These are phyloP conservation scores for Lethrus apterus DNA, from an alignment of 1,140 invertebrate species.

Conservation along the genomic window DNA sequence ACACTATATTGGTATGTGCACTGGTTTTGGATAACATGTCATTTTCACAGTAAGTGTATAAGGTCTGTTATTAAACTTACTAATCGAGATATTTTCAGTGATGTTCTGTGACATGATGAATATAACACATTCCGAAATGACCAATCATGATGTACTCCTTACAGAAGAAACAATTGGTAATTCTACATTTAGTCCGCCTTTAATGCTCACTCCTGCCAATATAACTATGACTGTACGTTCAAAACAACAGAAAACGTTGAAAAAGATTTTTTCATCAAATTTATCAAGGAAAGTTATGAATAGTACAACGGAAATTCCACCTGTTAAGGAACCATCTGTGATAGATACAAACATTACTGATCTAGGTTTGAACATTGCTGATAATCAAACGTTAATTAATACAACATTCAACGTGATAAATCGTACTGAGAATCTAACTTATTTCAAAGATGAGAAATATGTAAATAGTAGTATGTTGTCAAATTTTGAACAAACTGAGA, in stretches of 20 bases:
- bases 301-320: constrained; percentile 5
- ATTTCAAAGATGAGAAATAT: constrained; percentile 14
- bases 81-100: constrained; percentile 19
- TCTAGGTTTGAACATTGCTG: constrained; percentile 19
- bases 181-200: constrained; percentile 19
- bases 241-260: not conserved
- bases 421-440: constrained; percentile 29
- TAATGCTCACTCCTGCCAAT: constrained; percentile 13
- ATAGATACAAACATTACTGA: constrained; percentile 29
- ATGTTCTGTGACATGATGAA: constrained; percentile 32
- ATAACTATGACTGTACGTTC: no score
- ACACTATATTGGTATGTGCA: constrained; percentile 64
- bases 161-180: constrained; percentile 9
- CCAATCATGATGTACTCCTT: constrained; percentile 8
- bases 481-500: constrained; percentile 12
- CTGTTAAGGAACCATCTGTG: constrained; percentile 27
- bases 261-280: constrained; percentile 2
- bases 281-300: constrained; percentile 5
- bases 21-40: constrained; percentile 60
- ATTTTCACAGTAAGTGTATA: constrained; percentile 40
- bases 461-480: constrained; percentile 5
- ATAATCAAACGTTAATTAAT: constrained; percentile 25
- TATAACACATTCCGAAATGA: no score
- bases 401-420: constrained; percentile 27
- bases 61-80: not conserved